Conservation (phyloP, 2,797 vertebrate genomes). For the Nothura maculosa region DNA sequence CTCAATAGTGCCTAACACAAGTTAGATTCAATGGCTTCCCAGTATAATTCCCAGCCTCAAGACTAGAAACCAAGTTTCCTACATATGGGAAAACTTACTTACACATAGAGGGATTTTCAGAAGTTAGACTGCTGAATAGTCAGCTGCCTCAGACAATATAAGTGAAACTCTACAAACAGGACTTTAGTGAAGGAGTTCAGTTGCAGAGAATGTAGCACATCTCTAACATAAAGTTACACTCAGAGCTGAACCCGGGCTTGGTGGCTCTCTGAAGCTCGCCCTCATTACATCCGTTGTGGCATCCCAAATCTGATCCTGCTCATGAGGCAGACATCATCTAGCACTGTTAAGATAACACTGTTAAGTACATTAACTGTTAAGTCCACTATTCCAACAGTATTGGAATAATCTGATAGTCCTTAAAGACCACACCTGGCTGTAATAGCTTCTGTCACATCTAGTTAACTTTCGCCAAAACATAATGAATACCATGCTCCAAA, state of each 20-base stretch:
- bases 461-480: not conserved
- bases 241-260: not conserved
- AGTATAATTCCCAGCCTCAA: not conserved
- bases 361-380: not conserved
- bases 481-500: not conserved
- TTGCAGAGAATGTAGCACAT: not conserved
- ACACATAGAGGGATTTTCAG: not conserved
- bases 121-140: not conserved
- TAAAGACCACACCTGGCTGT: fast-evolving
- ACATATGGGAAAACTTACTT: not conserved
- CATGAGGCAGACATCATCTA: not conserved
- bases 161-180: not conserved
- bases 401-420: not conserved
- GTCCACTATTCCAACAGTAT: not conserved
- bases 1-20: not conserved
- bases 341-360: not conserved
- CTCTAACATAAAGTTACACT: not conserved
- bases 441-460: fast-evolving
- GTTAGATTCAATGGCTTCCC: not conserved
- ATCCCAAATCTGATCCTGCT: not conserved
- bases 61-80: not conserved
- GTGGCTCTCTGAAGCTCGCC: not conserved
- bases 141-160: not conserved
- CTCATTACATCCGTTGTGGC: not conserved
- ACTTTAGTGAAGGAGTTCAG: not conserved